Evolutionary conservation across 92 coral and sea anemone genomes (phyloP), one percentile per base, ranked within the genome.

Genomic region (Siderastrea siderea): DNA sequence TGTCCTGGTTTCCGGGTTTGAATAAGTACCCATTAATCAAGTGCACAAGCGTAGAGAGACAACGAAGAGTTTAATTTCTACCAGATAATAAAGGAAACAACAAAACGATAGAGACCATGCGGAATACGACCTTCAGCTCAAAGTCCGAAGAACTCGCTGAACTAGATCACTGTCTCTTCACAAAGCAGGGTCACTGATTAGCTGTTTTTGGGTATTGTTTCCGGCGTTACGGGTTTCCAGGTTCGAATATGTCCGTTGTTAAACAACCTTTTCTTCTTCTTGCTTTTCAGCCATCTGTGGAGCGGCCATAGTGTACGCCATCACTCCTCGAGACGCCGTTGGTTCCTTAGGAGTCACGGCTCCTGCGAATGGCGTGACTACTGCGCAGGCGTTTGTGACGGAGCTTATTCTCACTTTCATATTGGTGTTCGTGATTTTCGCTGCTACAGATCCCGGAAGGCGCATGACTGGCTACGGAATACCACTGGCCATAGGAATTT

Each of bases 401-500:
- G 99, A 96, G 57, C 88, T 94, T 1, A 78, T 94, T 74, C 90
- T 95, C 6, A 91, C 99, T 1, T 93, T 95, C 71, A 79, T 95
- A 50, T 86, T 95, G 26, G 96, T 96, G 62, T 89, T 96, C 66
- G 81, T 90, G 48, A 93, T 95, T 13, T 95, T 93, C 51, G 92
- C 98, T 4, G 91, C 86, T 47, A 91, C 93, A 4, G 99, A 96
- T 73, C 92, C 96, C 3, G 87, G 76, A 55, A 87, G 99, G 62
- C 75, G 84, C 63, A 80, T 84, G 85, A 84, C 93, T 3, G 99
- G 96, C 1, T 95, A 91, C 72, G 98, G 98, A 63, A 91, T 91
- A 73, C 99, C 99, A 90, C 94, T 96, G 92, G 91, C 96, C 81
- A 93, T 96, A 59, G 99, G 99, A 14, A 77, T 96, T 62, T 94